A percentile compares a stretch with the other conserved stretches of the same genome.
Evolutionary conservation across 2,113 vertebrate species (phyloP).

Genomic region (Crypturellus undulatus): DNA sequence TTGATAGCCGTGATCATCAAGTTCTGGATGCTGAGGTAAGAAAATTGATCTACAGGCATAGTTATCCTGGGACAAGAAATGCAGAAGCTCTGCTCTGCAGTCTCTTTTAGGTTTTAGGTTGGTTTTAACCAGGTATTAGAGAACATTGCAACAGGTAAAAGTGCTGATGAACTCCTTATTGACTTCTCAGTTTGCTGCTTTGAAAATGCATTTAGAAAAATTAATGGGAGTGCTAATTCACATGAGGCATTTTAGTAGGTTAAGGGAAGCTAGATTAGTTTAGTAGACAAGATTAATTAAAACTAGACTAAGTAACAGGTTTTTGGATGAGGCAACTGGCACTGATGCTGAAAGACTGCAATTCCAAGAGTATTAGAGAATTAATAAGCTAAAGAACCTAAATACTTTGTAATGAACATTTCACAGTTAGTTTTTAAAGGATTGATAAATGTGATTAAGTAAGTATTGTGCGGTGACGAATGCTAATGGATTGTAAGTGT

Average conservation of each 20-base stretch:
- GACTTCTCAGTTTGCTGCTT: neutral
- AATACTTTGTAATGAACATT: constrained; percentile 47
- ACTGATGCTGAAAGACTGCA: neutral
- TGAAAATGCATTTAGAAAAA: neutral
- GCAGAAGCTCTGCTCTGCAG: neutral
- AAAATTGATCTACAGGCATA: neutral
- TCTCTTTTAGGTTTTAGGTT: neutral
- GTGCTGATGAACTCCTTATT: neutral
- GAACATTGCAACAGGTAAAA: neutral
- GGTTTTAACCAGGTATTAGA: neutral
- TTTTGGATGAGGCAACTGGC: neutral
- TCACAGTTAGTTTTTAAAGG: constrained; percentile 20
- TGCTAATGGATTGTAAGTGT: neutral
- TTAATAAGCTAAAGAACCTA: neutral
- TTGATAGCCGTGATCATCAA: neutral
- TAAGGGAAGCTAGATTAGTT: neutral
- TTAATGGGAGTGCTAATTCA: neutral
- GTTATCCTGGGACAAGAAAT: neutral
- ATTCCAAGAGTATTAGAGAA: neutral
- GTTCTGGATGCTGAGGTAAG: neutral
- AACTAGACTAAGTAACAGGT: neutral
- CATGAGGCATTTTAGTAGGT: neutral
- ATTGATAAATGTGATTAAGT: constrained; percentile 51
- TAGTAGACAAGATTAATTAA: neutral
- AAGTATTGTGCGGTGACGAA: constrained; percentile 11